Evolutionary conservation across 2,888 invertebrate genomes (phyloP).

Genomic region (Callinectes sapidus): DNA sequence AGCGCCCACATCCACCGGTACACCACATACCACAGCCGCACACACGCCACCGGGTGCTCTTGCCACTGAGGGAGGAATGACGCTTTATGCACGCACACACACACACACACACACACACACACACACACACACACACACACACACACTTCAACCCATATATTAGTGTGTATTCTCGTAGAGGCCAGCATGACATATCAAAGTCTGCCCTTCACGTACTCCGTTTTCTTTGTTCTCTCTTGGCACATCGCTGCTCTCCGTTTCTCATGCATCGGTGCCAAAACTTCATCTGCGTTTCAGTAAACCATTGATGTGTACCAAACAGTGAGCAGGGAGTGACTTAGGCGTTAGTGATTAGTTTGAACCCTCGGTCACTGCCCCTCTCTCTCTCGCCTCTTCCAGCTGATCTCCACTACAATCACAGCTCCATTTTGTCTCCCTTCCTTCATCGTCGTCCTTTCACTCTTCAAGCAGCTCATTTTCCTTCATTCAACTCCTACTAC

Average conservation of each 20-base stretch:
- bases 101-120: slow-evolving; percentile 25
- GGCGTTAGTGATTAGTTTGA: neutral
- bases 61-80: slow-evolving; percentile 52
- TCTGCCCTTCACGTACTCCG: neutral
- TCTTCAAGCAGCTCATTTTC: neutral
- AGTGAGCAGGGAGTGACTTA: neutral
- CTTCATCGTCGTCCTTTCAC: neutral
- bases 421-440: neutral
- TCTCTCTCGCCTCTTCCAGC: neutral
- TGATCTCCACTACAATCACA: neutral
- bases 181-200: neutral
- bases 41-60: neutral
- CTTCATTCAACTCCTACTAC: neutral
- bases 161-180: neutral
- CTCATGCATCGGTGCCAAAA: neutral
- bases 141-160: neutral
- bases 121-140: slow-evolving; percentile 19
- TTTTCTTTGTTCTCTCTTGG: neutral
- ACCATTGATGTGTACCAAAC: neutral
- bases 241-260: neutral
- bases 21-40: slow-evolving; percentile 55
- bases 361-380: neutral
- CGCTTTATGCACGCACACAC: neutral
- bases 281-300: neutral
- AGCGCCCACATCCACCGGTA: slow-evolving; percentile 64